Conservation (phyloP, 2,797 vertebrate genomes). For the Salarias fasciatus region DNA sequence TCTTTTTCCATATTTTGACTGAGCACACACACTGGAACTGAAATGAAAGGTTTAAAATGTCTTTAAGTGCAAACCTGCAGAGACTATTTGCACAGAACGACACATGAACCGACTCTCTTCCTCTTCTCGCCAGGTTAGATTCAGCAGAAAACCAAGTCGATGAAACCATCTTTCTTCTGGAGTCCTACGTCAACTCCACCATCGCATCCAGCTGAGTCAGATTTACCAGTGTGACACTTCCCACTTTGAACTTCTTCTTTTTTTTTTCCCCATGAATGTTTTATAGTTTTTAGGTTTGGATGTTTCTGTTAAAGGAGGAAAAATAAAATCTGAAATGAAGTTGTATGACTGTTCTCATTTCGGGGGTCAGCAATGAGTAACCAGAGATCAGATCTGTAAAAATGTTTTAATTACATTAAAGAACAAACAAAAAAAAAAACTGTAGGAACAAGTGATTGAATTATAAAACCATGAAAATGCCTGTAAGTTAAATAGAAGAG, state of each 20-base stretch:
- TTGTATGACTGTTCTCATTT: conserved; percentile 26
- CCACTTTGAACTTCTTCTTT: no score
- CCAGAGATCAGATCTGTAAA: conserved; percentile 18
- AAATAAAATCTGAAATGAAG: conserved; percentile 30
- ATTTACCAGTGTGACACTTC: not conserved
- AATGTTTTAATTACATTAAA: conserved; percentile 60
- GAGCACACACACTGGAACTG: no score
- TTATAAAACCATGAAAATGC: conserved; percentile 59
- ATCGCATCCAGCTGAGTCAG: conserved; percentile 47
- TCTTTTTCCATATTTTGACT: no score
- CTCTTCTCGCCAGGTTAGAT: conserved; percentile 84
- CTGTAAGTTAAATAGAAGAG: conserved; percentile 78
- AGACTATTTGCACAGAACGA: no score
- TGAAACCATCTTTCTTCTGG: conserved; percentile 92
- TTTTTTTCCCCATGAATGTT: conserved; percentile 27
- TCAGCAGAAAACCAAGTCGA: conserved; percentile 97
- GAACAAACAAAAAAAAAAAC: conserved; percentile 51
- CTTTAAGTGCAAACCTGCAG: no score
- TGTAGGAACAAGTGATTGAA: conserved; percentile 44
- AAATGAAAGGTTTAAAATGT: no score
- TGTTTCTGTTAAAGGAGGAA: conserved; percentile 41
- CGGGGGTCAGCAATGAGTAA: conserved; percentile 32
- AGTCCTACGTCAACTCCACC: conserved; percentile 85
- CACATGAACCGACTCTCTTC: not conserved
- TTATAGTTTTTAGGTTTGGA: conserved; percentile 22